Evolutionary conservation across 2,797 vertebrate species (phyloP), one percentile per base, ranked within the genome.

Genomic region (Sebastes alutus): DNA sequence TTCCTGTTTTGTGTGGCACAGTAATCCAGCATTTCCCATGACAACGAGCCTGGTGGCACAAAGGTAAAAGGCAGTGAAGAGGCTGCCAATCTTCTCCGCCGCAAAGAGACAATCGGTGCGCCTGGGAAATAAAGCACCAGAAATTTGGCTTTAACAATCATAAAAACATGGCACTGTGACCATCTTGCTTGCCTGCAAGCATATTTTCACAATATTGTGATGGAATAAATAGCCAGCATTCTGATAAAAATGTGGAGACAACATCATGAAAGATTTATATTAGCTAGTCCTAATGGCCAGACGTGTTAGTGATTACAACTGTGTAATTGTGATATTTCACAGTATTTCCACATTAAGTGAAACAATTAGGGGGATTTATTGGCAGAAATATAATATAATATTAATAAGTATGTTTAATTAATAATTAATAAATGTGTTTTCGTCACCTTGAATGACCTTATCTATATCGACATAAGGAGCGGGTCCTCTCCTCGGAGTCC

Each of bases 181-280:
- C 60, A 81, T 74, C 33, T 61, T 65, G 58, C 63, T 83, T 60
- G 71, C 70, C 80, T 73, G 66, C 42, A 75, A 61, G 77, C 78
- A 85, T 90, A 89, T 89, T 88, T 71, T 82, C 30, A 61, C 72
- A 72, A 86, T 85, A 87, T 74, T 86, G 74, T 70, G 65, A 70
- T 80, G 60, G 62, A 80, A 71, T 75, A 30, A 80, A 73, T 63
- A 70, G 71, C 67, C 77, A 82, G 77, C 42, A 77, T 61, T 71
- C 63, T 77, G 18, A 72, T 78, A 67, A 67, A 77, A 77, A 79
- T 85, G 63, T 73, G 77, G 33, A 75, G 60, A 79, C 46, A 79
- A 33, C 32, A 80, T 75, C 7, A 73, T 72, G 64, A 76, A 62
- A 58, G 29, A 16, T 54, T 54, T 58, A 62, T 16, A 38, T 38